Evolutionary conservation across 2,113 vertebrate genomes (phyloP).

Genomic region (Phalacrocorax pelagicus): DNA sequence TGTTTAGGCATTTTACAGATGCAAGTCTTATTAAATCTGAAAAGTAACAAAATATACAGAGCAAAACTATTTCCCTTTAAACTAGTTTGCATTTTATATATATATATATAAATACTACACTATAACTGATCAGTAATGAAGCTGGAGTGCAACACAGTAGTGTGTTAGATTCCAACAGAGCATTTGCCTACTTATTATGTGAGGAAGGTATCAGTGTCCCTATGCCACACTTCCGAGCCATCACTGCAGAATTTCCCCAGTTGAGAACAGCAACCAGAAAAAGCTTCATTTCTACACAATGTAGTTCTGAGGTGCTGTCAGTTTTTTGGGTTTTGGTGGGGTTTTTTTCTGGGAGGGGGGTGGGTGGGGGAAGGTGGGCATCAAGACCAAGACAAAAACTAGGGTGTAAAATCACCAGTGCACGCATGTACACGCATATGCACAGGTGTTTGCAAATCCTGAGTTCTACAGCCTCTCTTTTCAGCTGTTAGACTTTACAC

Average conservation of each 20-base stretch:
- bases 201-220: conserved; percentile 6
- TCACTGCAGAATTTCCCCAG: background rate
- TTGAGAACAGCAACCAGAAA: background rate
- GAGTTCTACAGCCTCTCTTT: background rate
- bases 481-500: background rate
- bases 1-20: conserved; percentile 71
- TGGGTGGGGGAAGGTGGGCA: background rate
- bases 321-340: background rate
- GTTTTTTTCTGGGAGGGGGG: background rate
- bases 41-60: conserved; percentile 94
- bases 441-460: background rate
- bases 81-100: conserved; percentile 69
- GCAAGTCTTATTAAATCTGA: conserved; percentile 75
- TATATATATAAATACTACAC: conserved; percentile 89
- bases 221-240: background rate
- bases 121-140: conserved; percentile 70
- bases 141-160: conserved; percentile 49
- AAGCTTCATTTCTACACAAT: background rate
- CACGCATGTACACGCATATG: rapidly evolving
- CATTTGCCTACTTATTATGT: background rate
- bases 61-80: conserved; percentile 82
- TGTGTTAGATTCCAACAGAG: conserved; percentile 25
- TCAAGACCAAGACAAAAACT: background rate
- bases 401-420: background rate
- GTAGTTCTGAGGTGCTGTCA: background rate